A percentile compares a stretch with the other conserved stretches of the same genome.
Conservation (phyloP, 2,113 vertebrate genomes). For the Oenanthe melanoleuca region DNA sequence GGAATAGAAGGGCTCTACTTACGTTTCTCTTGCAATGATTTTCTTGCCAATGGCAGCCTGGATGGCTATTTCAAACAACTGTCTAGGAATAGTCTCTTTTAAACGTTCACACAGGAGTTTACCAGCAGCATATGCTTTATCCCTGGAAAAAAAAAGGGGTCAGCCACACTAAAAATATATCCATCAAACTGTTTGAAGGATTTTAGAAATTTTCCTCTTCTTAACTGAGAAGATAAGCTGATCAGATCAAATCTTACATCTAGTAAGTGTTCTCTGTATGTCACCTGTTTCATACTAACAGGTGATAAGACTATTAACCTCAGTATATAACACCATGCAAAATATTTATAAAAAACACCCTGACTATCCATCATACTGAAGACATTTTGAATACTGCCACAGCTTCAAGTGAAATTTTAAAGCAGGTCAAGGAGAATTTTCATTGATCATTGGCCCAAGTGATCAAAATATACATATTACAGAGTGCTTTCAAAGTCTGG, state of each 20-base stretch:
- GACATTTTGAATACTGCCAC: neutral
- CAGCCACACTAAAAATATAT: neutral
- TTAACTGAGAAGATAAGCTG: neutral
- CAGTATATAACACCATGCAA: neutral
- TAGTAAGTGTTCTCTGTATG: neutral
- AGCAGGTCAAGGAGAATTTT: neutral
- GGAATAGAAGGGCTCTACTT: constrained; percentile 61
- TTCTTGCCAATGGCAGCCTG: constrained; percentile 91
- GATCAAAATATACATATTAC: neutral
- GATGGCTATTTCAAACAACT: constrained; percentile 95
- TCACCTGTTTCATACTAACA: neutral
- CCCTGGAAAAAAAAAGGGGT: constrained; percentile 71
- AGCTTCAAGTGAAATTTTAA: neutral
- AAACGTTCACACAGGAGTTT: constrained; percentile 92
- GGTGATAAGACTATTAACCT: neutral
- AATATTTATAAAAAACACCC: neutral
- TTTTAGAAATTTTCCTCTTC: neutral
- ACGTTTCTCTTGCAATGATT: constrained; percentile 95
- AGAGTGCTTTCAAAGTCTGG: neutral
- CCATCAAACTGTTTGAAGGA: neutral
- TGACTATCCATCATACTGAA: neutral
- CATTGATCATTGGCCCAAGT: accelerated
- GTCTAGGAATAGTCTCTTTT: constrained; percentile 89
- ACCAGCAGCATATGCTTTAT: constrained; percentile 81
- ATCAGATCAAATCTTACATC: neutral